phyloP scores from a whole-genome alignment of 2,113 vertebrate genomes.

The Siniperca knerii region DNA sequence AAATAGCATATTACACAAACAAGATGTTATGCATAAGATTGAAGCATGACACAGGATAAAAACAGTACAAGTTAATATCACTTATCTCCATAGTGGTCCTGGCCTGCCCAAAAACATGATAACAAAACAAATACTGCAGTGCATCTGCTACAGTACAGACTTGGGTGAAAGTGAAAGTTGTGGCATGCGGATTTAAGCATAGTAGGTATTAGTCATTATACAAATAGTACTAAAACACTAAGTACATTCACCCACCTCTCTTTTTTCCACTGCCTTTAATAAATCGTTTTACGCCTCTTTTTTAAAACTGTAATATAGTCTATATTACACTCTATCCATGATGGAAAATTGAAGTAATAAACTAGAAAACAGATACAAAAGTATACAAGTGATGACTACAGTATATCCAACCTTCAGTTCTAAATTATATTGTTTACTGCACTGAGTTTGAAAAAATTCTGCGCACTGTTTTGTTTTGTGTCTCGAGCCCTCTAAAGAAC shows the following conservation, averaged over 20 bases:
- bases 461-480: conserved; percentile 38
- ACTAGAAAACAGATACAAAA: background rate
- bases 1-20: background rate
- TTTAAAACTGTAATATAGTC: background rate
- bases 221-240: background rate
- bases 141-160: background rate
- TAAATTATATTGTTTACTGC: conserved; percentile 19
- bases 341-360: background rate
- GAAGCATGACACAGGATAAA: background rate
- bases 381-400: background rate
- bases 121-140: background rate
- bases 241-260: background rate
- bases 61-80: background rate
- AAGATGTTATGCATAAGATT: background rate
- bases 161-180: background rate
- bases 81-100: background rate
- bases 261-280: background rate
- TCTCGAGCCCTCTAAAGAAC: conserved; percentile 11
- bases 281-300: background rate
- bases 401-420: background rate
- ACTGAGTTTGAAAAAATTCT: background rate
- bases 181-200: background rate
- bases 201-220: background rate
- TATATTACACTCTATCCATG: background rate
- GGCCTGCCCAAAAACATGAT: background rate